Percentiles rank a stretch among this genome's conserved stretches.
Evolutionary conservation across 2,113 vertebrate genomes (phyloP).

Genomic region (Thunnus thynnus): DNA sequence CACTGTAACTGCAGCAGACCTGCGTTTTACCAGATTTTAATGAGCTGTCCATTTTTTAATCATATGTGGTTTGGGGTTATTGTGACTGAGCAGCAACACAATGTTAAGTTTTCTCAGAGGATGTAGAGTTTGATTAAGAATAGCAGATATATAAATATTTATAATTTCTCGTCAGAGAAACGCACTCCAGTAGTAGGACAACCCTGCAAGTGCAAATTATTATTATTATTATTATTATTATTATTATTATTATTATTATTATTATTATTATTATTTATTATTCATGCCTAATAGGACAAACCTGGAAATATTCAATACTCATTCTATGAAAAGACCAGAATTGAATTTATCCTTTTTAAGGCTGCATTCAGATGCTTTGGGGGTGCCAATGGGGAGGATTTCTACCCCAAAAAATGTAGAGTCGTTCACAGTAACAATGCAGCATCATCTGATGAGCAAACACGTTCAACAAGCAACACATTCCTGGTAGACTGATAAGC

Average conservation of each 20-base stretch:
- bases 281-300: not conserved
- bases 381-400: no score
- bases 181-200: not conserved
- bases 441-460: no score
- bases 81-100: not conserved
- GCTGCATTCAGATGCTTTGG: no score
- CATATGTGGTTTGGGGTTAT: not conserved
- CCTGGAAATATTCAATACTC: not conserved
- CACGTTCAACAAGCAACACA: no score
- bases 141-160: not conserved
- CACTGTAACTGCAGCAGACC: not conserved
- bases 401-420: no score
- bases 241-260: not conserved
- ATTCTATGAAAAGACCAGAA: no score
- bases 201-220: not conserved
- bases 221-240: not conserved
- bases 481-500: no score
- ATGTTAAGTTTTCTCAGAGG: not conserved
- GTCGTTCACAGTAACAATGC: no score
- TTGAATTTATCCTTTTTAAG: no score
- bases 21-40: conserved; percentile 10
- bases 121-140: not conserved
- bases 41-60: not conserved
- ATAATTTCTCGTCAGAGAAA: not conserved
- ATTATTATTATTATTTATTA: not conserved